Evolutionary conservation across 2,888 invertebrate genomes (phyloP), one percentile per base, ranked within the genome.

Genomic region (Ectropis crepuscularia): DNA sequence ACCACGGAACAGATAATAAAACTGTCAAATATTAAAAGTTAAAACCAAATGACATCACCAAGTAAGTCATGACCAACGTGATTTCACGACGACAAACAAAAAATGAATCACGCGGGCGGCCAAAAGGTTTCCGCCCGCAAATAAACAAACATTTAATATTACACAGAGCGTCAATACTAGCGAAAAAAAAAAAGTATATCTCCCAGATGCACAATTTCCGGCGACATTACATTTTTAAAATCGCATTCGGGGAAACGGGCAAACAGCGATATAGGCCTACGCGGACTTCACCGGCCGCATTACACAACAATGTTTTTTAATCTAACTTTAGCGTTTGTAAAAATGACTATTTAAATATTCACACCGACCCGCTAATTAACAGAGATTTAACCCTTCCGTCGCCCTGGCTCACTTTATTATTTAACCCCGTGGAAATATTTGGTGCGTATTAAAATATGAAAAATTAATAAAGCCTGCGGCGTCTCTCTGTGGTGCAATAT

Each of bases 311-410:
- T 76, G 82, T 88, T 92, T 89, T 92, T 92, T 92, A 93, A 92
- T 93, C 90, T 88, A 93, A 92, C 92, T 93, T 92, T 89, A 87
- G 87, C 92, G 89, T 92, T 92, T 90, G 92, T 90, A 93, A 93
- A 93, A 93, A 93, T 92, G 90, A 92, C 90, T 90, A 88, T 89
- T 92, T 92, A 91, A 92, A 92, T 85, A 92, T 92, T 90, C 85
- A 93, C 84, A 79, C 81, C 83, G 65, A 78, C 87, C 89, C 87
- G 80, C 90, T 90, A 92, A 92, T 92, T 92, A 92, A 92, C 90
- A 85, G 89, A 87, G 91, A 92, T 92, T 90, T 91, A 93, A 92
- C 93, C 92, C 91, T 92, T 89, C 91, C 91, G 93, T 92, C 92
- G 89, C 88, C 86, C 87, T 86, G 85, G 84, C 84, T 74, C 84